phyloP scores from a whole-genome alignment of 2,113 vertebrate genomes.

The Plecotus auritus region DNA sequence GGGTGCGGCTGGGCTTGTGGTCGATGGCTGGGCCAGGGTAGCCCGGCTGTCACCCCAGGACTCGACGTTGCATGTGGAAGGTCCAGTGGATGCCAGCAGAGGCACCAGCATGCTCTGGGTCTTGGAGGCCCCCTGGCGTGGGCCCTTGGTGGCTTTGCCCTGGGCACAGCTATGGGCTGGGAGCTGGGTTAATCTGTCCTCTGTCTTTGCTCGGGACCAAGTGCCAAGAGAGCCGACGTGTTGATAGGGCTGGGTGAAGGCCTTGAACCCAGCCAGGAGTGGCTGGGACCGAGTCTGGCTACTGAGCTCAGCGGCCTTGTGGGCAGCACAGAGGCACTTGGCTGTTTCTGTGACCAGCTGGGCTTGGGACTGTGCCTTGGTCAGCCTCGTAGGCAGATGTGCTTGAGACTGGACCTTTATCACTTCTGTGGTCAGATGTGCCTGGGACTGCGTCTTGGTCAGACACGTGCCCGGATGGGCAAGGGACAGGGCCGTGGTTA shows the following conservation, averaged over 20 bases:
- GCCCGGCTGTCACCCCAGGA: slow-evolving; percentile 36
- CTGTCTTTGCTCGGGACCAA: not conserved
- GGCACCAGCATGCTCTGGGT: not conserved
- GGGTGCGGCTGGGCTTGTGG: not conserved
- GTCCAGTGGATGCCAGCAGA: not conserved
- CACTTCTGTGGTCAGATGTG: not conserved
- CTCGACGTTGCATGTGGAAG: not conserved
- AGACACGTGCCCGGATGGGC: not conserved
- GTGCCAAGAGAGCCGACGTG: accelerated
- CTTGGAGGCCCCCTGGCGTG: not conserved
- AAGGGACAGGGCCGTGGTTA: not conserved
- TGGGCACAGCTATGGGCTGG: accelerated
- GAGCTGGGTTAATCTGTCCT: not conserved
- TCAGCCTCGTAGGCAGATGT: not conserved
- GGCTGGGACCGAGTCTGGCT: slow-evolving; percentile 28
- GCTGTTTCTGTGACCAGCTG: not conserved
- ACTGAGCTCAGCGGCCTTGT: not conserved
- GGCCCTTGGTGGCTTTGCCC: not conserved
- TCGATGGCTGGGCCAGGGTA: accelerated
- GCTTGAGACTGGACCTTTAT: not conserved
- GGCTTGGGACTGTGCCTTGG: not conserved
- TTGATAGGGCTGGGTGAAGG: not conserved
- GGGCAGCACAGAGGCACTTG: not conserved
- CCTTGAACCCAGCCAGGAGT: not conserved
- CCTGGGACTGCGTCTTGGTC: not conserved